These are phyloP conservation scores for Notarius quadriscutis DNA, from an alignment of 2,113 vertebrate species.

Conservation along the genomic window DNA sequence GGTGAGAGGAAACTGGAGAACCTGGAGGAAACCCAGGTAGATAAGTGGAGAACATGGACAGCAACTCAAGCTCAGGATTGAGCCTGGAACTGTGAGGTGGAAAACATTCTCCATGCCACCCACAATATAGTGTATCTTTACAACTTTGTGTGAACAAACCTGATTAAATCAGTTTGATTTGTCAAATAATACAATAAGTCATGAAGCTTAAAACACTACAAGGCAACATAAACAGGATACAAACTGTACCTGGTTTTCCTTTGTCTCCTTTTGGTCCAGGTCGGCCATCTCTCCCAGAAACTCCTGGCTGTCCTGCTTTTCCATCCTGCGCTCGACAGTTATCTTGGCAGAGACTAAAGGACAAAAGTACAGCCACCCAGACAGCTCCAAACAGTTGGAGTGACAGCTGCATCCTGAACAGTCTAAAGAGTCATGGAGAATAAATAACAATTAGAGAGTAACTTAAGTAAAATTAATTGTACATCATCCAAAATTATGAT, in stretches of 20 bases:
- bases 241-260: conserved; percentile 79
- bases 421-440: conserved; percentile 23
- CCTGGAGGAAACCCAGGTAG: background rate
- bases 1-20: background rate
- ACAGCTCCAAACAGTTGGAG: conserved; percentile 48
- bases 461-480: background rate
- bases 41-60: background rate
- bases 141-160: background rate
- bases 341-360: conserved; percentile 32
- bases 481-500: background rate
- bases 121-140: background rate
- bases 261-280: conserved; percentile 74
- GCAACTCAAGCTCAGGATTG: background rate
- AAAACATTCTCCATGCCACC: background rate
- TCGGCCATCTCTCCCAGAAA: conserved; percentile 73
- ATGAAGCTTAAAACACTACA: background rate
- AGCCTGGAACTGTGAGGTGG: background rate
- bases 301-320: conserved; percentile 51
- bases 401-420: conserved; percentile 30
- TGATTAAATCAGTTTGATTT: background rate
- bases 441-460: background rate
- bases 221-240: background rate
- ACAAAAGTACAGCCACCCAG: conserved; percentile 52
- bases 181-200: background rate
- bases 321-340: conserved; percentile 61